Base-by-base conservation (phyloP, 2,113 vertebrate genomes). In the Cyrtonyx montezumae region DNA sequence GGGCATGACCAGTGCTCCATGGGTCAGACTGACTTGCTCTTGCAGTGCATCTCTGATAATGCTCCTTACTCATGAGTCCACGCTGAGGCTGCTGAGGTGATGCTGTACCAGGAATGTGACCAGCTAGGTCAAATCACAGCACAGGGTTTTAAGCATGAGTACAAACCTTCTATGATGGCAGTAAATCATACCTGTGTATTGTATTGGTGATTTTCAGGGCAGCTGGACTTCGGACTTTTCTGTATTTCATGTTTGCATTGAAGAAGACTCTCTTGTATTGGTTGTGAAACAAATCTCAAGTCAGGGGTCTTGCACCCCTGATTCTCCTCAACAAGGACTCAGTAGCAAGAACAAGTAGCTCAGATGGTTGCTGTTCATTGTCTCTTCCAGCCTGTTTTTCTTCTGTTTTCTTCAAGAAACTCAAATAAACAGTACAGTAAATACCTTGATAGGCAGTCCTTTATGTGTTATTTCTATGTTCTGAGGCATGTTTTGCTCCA, bases 381-480 rank as follows among this genome's bases (percentile, higher is more conserved):
- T 43, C 40, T 66, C 84, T 87, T 87, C 37, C 43, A 63, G 49
- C 18, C 42, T 80, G 9, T 55, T 91, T 82, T 76, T 40, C 62
- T 20, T 23, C 4, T 40, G 6, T 84, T 92, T 86, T 49, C 40
- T 68, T 76, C 28, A 40, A 58, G 85, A 84, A 80, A 34, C 1
- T 1, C 25, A 25, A 21, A 2, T 37, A 81, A 22, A 16, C 45
- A 71, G 21, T 34, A 26, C 36, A 51, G 7, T n/a, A 53, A 90
- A 13, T 3, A 16, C 12, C 19, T 19, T 1, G 2, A 13, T 5
- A 4, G 30, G 2, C 15, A 8, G 45, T 42, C 2, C 1, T 8
- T 70, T 25, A 1, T 37, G 21, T 5, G 11, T 75, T 82, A 34
- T 2, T 91, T 15, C 0, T 43, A 1, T 12, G 6, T 22, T 78